Evolutionary conservation across 2,888 invertebrate genomes (phyloP).

Genomic region (Entomobrya multifasciata): DNA sequence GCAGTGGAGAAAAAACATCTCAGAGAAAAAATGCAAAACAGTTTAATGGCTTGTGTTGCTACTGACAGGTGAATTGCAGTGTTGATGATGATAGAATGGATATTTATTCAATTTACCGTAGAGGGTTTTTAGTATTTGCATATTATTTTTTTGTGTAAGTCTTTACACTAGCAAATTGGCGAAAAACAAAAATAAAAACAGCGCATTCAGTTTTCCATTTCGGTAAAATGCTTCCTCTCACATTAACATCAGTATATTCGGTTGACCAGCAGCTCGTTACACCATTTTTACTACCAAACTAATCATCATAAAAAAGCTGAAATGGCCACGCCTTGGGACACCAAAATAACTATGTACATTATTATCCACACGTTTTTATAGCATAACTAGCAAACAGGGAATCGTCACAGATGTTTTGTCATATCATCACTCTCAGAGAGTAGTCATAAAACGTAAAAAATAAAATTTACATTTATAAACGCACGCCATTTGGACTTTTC

Average conservation of each 20-base stretch:
- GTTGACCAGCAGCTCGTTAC: constrained; percentile 31
- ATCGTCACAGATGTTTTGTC: too few relatives aligned
- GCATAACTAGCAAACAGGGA: too few relatives aligned
- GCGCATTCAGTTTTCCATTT: not conserved
- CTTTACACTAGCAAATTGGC: not conserved
- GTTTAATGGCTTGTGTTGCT: not conserved
- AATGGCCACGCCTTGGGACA: constrained; percentile 3
- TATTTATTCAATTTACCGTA: constrained; percentile 14
- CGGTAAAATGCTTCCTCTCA: not conserved
- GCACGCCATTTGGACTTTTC: too few relatives aligned
- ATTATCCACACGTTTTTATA: too few relatives aligned
- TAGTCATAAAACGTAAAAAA: too few relatives aligned
- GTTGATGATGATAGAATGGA: not conserved
- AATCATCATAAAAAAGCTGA: constrained; percentile 33
- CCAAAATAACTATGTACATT: too few relatives aligned
- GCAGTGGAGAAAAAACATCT: not conserved
- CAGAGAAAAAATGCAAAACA: not conserved
- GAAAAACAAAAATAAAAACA: too few relatives aligned
- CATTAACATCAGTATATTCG: constrained; percentile 3
- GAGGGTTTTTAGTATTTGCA: not conserved
- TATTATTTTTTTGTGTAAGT: not conserved
- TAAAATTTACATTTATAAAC: too few relatives aligned
- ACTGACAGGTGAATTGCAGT: not conserved
- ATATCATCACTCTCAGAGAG: too few relatives aligned
- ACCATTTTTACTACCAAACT: constrained; percentile 21